A percentile compares a stretch with the other conserved stretches of the same genome.
These are phyloP conservation scores for Falcaria lacertinaria DNA, from an alignment of 2,888 invertebrate species.

Conservation along the genomic window DNA sequence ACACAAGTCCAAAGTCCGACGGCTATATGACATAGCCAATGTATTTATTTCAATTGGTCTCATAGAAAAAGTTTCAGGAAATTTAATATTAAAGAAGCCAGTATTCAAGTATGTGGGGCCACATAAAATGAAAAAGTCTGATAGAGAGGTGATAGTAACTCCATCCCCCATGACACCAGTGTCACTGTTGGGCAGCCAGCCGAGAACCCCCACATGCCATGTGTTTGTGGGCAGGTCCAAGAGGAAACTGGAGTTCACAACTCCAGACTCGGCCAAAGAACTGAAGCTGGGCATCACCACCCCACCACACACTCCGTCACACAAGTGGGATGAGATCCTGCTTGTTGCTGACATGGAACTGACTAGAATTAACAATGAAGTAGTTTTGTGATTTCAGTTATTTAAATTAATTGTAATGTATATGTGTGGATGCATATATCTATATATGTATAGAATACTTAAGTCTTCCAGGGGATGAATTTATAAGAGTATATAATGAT, in stretches of 20 bases:
- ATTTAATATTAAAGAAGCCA: slow-evolving; percentile 81
- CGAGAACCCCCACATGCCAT: slow-evolving; percentile 46
- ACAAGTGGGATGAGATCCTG: slow-evolving; percentile 79
- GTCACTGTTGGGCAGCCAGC: slow-evolving; percentile 43
- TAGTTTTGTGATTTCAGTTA: slow-evolving; percentile 48
- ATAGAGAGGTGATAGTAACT: slow-evolving; percentile 40
- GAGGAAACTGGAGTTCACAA: slow-evolving; percentile 70
- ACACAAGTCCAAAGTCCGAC: slow-evolving; percentile 84
- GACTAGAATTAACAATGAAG: slow-evolving; percentile 74
- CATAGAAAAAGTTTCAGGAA: slow-evolving; percentile 83
- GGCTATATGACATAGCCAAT: slow-evolving; percentile 89
- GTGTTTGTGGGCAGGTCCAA: slow-evolving; percentile 64
- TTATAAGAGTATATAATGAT: slow-evolving; percentile 24
- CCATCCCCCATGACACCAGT: slow-evolving; percentile 66
- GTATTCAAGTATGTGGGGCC: slow-evolving; percentile 84
- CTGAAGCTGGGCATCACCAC: slow-evolving; percentile 56
- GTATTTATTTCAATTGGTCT: slow-evolving; percentile 86
- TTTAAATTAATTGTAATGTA: slow-evolving; percentile 28
- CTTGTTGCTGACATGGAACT: slow-evolving; percentile 80
- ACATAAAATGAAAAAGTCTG: slow-evolving; percentile 55
- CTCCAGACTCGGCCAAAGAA: slow-evolving; percentile 55
- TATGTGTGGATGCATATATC: slow-evolving; percentile 38
- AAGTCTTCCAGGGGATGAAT: slow-evolving; percentile 61
- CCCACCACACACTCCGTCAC: slow-evolving; percentile 69
- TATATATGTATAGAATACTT: slow-evolving; percentile 35